phyloP scores from a whole-genome alignment of 1,140 invertebrate genomes.

The Diorhabda carinulata region DNA sequence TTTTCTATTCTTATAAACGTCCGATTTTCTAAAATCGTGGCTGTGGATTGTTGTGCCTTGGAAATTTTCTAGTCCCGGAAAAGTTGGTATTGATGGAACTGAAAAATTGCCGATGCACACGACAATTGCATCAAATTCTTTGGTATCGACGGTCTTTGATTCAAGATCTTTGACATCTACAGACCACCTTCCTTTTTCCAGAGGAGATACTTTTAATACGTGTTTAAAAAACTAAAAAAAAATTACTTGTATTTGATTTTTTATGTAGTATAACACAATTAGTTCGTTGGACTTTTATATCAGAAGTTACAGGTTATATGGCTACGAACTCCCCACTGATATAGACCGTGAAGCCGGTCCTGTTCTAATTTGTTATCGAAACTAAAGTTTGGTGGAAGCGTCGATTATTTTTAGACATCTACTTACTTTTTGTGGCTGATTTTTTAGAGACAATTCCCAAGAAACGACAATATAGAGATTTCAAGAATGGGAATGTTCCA shows the following conservation, averaged over 20 bases:
- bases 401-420: no score
- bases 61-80: conserved; percentile 58
- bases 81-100: conserved; percentile 57
- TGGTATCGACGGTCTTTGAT: conserved; percentile 37
- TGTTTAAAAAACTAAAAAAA: conserved; percentile 34
- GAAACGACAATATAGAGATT: no score
- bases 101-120: conserved; percentile 68
- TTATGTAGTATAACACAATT: no score
- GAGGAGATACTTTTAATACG: conserved; percentile 42
- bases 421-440: no score
- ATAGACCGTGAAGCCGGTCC: no score
- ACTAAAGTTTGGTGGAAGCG: no score
- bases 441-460: no score
- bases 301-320: no score
- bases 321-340: no score
- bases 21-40: conserved; percentile 61
- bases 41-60: conserved; percentile 59
- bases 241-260: not conserved
- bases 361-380: no score
- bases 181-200: conserved; percentile 42
- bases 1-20: conserved; percentile 53
- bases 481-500: no score
- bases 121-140: conserved; percentile 58
- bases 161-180: conserved; percentile 48
- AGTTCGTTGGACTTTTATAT: no score